Conservation (phyloP, 2,797 vertebrate species). For the Crypturellus tataupa region DNA sequence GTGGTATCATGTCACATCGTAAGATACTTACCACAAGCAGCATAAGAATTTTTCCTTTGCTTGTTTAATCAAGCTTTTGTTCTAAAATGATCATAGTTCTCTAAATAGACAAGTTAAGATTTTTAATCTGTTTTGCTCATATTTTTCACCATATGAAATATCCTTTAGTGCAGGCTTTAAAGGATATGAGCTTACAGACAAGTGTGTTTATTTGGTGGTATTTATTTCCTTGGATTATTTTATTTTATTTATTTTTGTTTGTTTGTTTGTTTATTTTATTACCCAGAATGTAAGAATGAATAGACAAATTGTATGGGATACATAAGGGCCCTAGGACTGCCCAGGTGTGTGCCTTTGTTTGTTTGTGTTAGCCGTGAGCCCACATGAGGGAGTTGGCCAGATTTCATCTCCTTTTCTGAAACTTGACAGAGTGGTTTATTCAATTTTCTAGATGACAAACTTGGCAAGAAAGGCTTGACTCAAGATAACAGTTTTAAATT, state of each 20-base stretch:
- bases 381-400: neutral
- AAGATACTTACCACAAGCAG: slow-evolving; percentile 36
- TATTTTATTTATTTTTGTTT: neutral
- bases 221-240: slow-evolving; percentile 20
- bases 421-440: neutral
- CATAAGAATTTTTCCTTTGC: slow-evolving; percentile 41
- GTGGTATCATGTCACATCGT: slow-evolving; percentile 5
- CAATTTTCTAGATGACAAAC: slow-evolving; percentile 8
- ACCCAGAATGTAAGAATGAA: neutral
- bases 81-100: slow-evolving; percentile 33
- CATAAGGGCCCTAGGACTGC: neutral
- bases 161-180: neutral
- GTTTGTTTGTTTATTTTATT: neutral
- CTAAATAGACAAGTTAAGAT: slow-evolving; percentile 17
- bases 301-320: neutral
- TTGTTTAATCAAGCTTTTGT: slow-evolving; percentile 62
- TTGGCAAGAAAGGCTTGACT: slow-evolving; percentile 9
- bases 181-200: slow-evolving; percentile 12
- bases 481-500: neutral
- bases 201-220: neutral
- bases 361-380: slow-evolving; percentile 34
- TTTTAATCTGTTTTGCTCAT: slow-evolving; percentile 24
- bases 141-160: neutral
- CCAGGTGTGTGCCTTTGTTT: too few species aligned
- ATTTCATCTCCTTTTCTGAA: slow-evolving; percentile 27